A percentile compares a stretch with the other conserved stretches of the same genome.
These are phyloP conservation scores for Ephialtes manifestator DNA, from an alignment of 2,888 invertebrate genomes.

Conservation along the genomic window DNA sequence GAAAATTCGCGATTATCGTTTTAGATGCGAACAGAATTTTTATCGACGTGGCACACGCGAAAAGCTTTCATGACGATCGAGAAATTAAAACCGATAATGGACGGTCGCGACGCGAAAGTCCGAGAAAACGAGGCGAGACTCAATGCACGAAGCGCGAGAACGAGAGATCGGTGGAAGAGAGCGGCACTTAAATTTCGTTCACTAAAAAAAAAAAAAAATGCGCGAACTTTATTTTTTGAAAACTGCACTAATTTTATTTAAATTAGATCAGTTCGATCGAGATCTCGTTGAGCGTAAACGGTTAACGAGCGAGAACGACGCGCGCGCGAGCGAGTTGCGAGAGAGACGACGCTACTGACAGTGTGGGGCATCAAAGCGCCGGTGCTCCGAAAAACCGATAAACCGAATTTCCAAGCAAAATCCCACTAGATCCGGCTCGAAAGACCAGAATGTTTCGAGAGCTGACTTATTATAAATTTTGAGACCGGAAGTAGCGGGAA, in stretches of 20 bases:
- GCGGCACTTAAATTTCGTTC: neutral
- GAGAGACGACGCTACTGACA: constrained; percentile 17
- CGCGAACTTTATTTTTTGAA: neutral
- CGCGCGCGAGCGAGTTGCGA: constrained; percentile 16
- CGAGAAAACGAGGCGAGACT: constrained; percentile 15
- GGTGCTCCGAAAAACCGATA: constrained; percentile 28
- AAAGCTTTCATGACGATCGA: constrained; percentile 16
- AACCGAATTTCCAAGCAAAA: constrained; percentile 27
- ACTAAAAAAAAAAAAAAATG: neutral
- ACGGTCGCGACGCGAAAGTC: constrained; percentile 16
- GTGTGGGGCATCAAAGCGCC: constrained; percentile 11
- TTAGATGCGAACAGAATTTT: constrained; percentile 11
- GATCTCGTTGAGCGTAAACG: constrained; percentile 1
- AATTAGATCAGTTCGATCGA: constrained; percentile 16
- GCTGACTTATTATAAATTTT: neutral
- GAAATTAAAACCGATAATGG: constrained; percentile 17
- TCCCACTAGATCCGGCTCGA: constrained; percentile 15
- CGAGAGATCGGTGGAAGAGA: neutral
- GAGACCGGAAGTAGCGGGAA: constrained; percentile 20
- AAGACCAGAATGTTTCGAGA: constrained; percentile 5
- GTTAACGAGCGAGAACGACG: constrained; percentile 8
- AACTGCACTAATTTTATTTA: constrained; percentile 2
- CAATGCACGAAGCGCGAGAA: constrained; percentile 14
- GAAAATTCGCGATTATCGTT: constrained; percentile 10
- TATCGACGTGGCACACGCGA: constrained; percentile 14